phyloP scores from a whole-genome alignment of 1,140 invertebrate species.

The Drosophila arizonae region DNA sequence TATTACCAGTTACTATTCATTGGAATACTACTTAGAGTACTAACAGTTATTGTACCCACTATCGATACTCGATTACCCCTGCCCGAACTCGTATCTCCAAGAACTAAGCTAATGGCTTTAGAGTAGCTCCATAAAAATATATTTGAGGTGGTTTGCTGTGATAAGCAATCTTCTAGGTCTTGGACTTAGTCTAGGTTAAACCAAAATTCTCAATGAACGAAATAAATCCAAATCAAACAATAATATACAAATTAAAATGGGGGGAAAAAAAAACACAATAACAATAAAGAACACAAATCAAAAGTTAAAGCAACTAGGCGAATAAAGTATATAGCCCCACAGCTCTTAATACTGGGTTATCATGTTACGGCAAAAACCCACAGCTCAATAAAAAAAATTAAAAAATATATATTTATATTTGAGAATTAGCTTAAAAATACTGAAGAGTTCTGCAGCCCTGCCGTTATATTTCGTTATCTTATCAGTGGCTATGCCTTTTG shows the following conservation, averaged over 20 bases:
- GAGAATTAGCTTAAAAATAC: neutral
- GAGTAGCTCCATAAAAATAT: slow-evolving; percentile 27
- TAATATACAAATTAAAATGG: neutral
- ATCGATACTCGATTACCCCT: too few relatives aligned
- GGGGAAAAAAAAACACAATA: slow-evolving; percentile 2
- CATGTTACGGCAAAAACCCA: slow-evolving; percentile 13
- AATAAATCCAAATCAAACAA: slow-evolving; percentile 32
- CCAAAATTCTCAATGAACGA: slow-evolving; percentile 36
- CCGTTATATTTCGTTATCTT: slow-evolving; percentile 54
- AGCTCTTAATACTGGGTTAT: slow-evolving; percentile 16
- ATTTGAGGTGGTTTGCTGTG: slow-evolving; percentile 7
- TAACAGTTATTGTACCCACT: too few relatives aligned
- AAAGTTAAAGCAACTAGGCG: slow-evolving; percentile 19
- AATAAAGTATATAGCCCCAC: slow-evolving; percentile 22
- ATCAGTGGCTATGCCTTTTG: slow-evolving; percentile 51
- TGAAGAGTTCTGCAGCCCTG: slow-evolving; percentile 27
- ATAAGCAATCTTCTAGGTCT: slow-evolving; percentile 22
- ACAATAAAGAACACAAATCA: slow-evolving; percentile 8
- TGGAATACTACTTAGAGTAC: too few relatives aligned
- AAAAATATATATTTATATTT: too few relatives aligned
- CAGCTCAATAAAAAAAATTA: slow-evolving; percentile 14
- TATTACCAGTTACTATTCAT: too few relatives aligned
- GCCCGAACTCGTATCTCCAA: neutral
- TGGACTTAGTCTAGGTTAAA: slow-evolving; percentile 1
- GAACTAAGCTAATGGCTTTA: slow-evolving; percentile 5